Percentiles rank a stretch among this genome's conserved stretches.
phyloP scores from a whole-genome alignment of 2,888 invertebrate genomes.

The Vanessa cardui region DNA sequence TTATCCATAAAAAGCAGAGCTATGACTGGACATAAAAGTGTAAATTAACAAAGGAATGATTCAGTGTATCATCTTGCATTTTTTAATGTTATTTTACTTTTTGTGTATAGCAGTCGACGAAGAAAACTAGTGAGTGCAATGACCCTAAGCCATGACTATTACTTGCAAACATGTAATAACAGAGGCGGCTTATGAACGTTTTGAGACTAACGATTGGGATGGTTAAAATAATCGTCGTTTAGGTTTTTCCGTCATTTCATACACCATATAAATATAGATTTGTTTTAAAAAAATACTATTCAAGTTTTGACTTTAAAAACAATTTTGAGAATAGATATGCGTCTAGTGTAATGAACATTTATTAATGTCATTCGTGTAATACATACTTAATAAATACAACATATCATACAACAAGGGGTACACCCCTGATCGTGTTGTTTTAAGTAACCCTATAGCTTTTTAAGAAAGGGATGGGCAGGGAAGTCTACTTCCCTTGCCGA shows the following conservation, averaged over 20 bases:
- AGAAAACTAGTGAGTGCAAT: constrained; percentile 52
- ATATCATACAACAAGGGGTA: no score
- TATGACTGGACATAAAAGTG: not conserved
- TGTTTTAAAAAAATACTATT: no score
- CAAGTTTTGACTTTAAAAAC: no score
- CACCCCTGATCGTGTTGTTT: not conserved
- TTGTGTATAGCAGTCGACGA: constrained; percentile 48
- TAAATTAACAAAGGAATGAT: constrained; percentile 12
- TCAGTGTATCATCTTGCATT: constrained; percentile 12
- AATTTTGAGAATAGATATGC: no score
- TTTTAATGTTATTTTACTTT: constrained; percentile 46
- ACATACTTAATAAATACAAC: not conserved
- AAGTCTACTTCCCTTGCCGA: constrained; percentile 1
- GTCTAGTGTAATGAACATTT: no score
- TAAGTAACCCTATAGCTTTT: not conserved
- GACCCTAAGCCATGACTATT: constrained; percentile 42
- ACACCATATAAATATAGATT: no score
- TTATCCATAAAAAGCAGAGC: no score
- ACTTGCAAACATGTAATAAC: constrained; percentile 47
- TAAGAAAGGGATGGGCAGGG: not conserved
- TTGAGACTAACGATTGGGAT: no score
- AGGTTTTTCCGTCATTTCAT: no score
- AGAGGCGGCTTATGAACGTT: constrained; percentile 25
- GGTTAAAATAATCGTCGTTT: no score
- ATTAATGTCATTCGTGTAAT: no score